Conservation (phyloP, 2,797 vertebrate genomes). For the Tauraco hartlaubi region DNA sequence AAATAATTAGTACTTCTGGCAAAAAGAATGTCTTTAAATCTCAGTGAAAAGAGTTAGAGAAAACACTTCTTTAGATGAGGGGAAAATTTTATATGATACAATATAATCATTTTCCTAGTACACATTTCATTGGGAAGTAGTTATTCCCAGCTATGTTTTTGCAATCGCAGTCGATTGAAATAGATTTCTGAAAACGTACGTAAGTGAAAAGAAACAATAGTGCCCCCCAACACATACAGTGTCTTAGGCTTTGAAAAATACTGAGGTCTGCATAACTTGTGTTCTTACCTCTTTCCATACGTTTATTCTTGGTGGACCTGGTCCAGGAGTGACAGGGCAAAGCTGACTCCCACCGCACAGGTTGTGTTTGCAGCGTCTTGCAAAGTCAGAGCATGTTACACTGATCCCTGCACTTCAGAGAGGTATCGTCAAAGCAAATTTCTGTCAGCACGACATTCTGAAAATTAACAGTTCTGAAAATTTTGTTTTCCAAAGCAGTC, state of each 20-base stretch:
- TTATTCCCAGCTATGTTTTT: background rate
- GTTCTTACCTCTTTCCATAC: background rate
- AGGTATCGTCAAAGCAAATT: constrained; percentile 51
- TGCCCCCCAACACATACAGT: background rate
- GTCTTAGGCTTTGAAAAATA: background rate
- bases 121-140: background rate
- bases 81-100: background rate
- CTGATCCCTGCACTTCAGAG: constrained; percentile 21
- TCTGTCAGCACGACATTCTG: background rate
- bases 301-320: background rate
- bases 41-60: background rate
- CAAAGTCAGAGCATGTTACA: constrained; percentile 3
- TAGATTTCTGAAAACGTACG: background rate
- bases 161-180: background rate
- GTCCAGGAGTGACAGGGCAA: background rate
- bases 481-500: background rate
- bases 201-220: background rate
- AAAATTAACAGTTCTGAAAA: constrained; percentile 31
- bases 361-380: background rate
- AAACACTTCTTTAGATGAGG: background rate
- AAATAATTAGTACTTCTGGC: background rate
- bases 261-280: background rate
- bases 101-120: background rate
- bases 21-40: background rate
- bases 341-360: background rate